A percentile compares a stretch with the other conserved stretches of the same genome.
Conservation (phyloP, 2,888 invertebrate genomes). For the Tolmerus cingulatus region DNA sequence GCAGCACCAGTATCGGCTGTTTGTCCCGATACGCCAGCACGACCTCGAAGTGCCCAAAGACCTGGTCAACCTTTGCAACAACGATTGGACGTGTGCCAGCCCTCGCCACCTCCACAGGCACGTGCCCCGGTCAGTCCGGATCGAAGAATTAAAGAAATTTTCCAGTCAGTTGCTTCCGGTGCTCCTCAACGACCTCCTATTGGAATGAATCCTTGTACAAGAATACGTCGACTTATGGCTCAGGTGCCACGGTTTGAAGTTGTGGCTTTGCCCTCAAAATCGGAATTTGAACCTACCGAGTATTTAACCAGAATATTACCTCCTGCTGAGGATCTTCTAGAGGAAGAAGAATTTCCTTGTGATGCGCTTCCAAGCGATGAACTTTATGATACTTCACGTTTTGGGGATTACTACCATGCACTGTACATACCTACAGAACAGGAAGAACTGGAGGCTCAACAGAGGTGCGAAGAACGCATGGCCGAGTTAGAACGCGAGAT, state of each 20-base stretch:
- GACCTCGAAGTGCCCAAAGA: background rate
- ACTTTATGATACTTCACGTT: background rate
- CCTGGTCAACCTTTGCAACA: background rate
- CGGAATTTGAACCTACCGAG: conserved; percentile 20
- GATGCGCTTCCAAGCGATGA: conserved; percentile 4
- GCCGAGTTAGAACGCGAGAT: background rate
- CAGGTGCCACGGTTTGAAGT: conserved; percentile 25
- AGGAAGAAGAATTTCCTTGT: background rate
- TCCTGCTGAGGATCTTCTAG: conserved; percentile 2
- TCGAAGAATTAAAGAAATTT: background rate
- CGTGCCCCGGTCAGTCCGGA: background rate
- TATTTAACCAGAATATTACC: conserved; percentile 6
- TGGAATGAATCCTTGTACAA: background rate
- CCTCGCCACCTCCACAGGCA: background rate
- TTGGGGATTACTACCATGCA: conserved; percentile 29
- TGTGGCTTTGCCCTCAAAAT: background rate
- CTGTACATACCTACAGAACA: conserved; percentile 38
- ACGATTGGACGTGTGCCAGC: background rate
- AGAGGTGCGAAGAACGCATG: background rate
- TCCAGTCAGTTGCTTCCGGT: background rate
- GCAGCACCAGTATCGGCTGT: no score
- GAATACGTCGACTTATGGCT: background rate
- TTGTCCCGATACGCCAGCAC: background rate
- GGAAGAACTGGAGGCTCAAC: background rate
- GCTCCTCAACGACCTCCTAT: background rate